Conservation (phyloP, 1,140 invertebrate species). For the Bradynema listronoti region DNA sequence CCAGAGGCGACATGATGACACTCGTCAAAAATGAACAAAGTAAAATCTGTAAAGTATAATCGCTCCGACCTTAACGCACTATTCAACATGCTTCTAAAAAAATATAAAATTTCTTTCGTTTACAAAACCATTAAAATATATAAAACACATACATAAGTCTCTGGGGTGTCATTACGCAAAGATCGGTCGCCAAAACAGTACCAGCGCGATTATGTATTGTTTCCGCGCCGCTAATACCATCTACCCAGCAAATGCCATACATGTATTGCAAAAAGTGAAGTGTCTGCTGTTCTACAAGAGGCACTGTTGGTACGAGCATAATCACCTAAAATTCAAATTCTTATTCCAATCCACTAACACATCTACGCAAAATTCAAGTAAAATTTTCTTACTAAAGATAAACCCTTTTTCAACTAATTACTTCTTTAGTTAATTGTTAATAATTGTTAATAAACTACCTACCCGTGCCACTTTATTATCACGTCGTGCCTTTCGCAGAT, state of each 20-base stretch:
- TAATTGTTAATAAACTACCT: background rate
- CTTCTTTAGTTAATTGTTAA: background rate
- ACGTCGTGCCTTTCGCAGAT: slow-evolving; percentile 19
- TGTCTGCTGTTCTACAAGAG: slow-evolving; percentile 41
- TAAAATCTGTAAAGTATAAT: slow-evolving; percentile 37
- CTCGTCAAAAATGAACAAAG: slow-evolving; percentile 45
- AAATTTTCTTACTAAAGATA: slow-evolving; percentile 8
- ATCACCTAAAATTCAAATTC: slow-evolving; percentile 12
- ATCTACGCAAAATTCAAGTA: background rate
- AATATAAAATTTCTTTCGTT: slow-evolving; percentile 6
- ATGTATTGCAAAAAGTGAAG: slow-evolving; percentile 22
- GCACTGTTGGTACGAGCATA: slow-evolving; percentile 47
- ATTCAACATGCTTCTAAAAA: slow-evolving; percentile 44
- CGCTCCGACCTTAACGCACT: slow-evolving; percentile 22
- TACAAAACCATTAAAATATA: slow-evolving; percentile 2
- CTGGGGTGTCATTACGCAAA: slow-evolving; percentile 47
- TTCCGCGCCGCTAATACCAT: slow-evolving; percentile 35
- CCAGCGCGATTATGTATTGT: slow-evolving; percentile 14
- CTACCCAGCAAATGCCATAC: slow-evolving; percentile 16
- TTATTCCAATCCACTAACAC: background rate
- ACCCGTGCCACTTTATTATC: slow-evolving; percentile 13
- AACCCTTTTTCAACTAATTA: background rate
- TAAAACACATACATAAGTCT: slow-evolving; percentile 29
- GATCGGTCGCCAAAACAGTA: slow-evolving; percentile 27
- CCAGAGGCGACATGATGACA: slow-evolving; percentile 36